These are phyloP conservation scores for Dipodomys spectabilis DNA, from an alignment of 2,113 vertebrate species.

Conservation along the genomic window DNA sequence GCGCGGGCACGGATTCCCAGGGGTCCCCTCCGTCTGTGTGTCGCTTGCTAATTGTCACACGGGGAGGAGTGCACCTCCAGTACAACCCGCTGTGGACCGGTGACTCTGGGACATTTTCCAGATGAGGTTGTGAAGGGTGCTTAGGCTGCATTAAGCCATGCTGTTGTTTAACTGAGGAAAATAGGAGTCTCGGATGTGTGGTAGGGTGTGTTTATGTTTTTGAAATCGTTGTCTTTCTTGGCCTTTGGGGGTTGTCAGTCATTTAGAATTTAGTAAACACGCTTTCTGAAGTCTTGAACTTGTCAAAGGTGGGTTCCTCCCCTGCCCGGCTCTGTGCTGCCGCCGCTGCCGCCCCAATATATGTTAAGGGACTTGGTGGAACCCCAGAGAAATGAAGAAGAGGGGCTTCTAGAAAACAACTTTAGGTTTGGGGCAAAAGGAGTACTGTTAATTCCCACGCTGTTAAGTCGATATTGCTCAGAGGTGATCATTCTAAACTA, in stretches of 20 bases:
- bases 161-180: background rate
- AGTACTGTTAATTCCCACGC: conserved; percentile 60
- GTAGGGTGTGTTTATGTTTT: background rate
- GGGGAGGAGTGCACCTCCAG: background rate
- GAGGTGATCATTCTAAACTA: conserved; percentile 23
- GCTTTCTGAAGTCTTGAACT: background rate
- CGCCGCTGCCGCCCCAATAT: background rate
- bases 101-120: conserved; percentile 17
- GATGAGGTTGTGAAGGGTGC: background rate
- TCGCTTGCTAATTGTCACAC: conserved; percentile 33
- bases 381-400: background rate
- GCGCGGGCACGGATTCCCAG: background rate
- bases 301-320: background rate
- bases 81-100: background rate
- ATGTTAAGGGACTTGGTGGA: conserved; percentile 60
- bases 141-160: background rate
- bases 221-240: conserved; percentile 19
- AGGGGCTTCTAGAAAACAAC: conserved; percentile 49
- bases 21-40: background rate
- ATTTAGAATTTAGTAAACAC: conserved; percentile 49
- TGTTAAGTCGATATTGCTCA: conserved; percentile 1
- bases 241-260: background rate
- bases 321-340: too few relatives aligned
- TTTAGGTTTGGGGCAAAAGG: background rate
- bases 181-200: background rate